Base-by-base conservation (phyloP, 2,113 vertebrate genomes). In the Lagopus muta region DNA sequence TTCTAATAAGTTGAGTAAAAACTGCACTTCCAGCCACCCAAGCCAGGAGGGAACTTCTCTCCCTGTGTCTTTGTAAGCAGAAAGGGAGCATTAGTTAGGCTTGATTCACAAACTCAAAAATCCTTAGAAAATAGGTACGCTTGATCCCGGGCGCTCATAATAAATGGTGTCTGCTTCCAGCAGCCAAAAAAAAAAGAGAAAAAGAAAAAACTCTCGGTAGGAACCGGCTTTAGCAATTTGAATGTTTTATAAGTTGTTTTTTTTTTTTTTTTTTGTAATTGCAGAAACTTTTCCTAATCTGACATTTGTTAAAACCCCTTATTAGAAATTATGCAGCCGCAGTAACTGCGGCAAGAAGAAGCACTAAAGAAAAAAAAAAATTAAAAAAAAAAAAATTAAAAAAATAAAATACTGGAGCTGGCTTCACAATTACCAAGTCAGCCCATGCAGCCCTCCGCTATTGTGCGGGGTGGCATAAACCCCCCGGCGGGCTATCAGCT, bases 401-500 rank as follows among this genome's bases (percentile, higher is more conserved):
- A 20, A 54, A 65, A 25, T 11, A 20, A 48, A 48, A 36, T 27
- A 8, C 20, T 21, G 27, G 99, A 99, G 98, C 98, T 98, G 97
- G 98, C 98, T 99, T 98, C 98, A 99, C 99, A 99, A 99, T 99
- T 99, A 99, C 98, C 98, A 98, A 99, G 99, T 99, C 98, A 98
- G 99, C 98, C 99, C 98, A 98, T 98, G 99, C 98, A 99, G 99
- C 98, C 99, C 98, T 99, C 97, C 97, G 96, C 99, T 98, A 99
- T 99, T 99, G 99, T 99, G 99, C 96, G 93, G 93, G 98, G 98
- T 99, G 99, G 99, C 99, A 99, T 99, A 99, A 99, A 99, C 99
- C 99, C 99, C 99, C 98, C 97, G 98, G 99, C 99, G 99, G 99
- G 99, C 99, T 99, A 99, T 99, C 99, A 99, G 99, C 99, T 99